Evolutionary conservation across 2,888 invertebrate species (phyloP), one percentile per base, ranked within the genome.

Genomic region (Drosophila lacicola): DNA sequence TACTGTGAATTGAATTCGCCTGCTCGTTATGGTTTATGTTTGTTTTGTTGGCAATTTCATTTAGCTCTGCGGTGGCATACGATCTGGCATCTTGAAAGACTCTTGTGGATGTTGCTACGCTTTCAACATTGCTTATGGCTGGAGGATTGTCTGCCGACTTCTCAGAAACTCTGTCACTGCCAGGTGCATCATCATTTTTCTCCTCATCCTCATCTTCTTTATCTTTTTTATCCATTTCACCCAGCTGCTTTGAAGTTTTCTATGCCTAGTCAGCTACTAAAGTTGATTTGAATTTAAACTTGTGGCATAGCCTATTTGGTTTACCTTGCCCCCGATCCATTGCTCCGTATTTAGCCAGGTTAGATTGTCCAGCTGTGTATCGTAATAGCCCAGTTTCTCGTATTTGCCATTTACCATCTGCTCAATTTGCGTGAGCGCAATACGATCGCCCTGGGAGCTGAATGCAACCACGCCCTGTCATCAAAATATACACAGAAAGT

Each of bases 361-460:
- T 46, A 99, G 94, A 93, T 98, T 98, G 93, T 99, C 98, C 50
- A 96, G 96, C 90, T 97, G 97, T 9, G 97, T 98, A 92, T 99
- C 99, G 92, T 98, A 99, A 93, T 97, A 98, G 14, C 99, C 99
- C 57, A 99, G 94, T 90, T 97, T 96, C 58, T 96, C 95, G 93
- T 99, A 99, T 91, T 96, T 97, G 75, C 99, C 98, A 93, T 98
- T 97, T 71, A 96, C 95, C 93, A 98, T 95, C 93, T 99, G 99
- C 92, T 99, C 99, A 81, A 99, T 98, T 93, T 99, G 98, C 29
- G 99, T 99, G 93, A 98, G 94, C 49, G 99, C 99, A 91, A 99
- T 99, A 87, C 99, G 95, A 94, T 99, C 99, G 82, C 99, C 99
- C 93, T 97, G 97, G 9, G 98, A 98, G 82, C 98, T 98, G 93